Percentiles rank a stretch among this genome's conserved stretches.
Conservation (phyloP, 2,113 vertebrate genomes). For the Morone saxatilis region DNA sequence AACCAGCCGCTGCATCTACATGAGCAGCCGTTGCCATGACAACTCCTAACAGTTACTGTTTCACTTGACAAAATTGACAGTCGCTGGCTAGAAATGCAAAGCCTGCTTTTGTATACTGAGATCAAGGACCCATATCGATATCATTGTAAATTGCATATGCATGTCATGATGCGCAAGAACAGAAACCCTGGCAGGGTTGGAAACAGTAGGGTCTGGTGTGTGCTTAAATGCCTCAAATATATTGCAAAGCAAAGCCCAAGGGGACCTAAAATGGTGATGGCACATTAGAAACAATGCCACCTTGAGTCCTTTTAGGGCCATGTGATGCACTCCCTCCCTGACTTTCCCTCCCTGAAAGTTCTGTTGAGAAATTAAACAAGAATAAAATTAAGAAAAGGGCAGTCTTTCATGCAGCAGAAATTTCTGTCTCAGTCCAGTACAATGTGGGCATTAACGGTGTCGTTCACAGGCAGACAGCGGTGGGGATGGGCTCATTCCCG, state of each 20-base stretch:
- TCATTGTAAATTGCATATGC: neutral
- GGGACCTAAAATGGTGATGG: neutral
- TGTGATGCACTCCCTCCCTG: neutral
- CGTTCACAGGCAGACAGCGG: conserved; percentile 60
- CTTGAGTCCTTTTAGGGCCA: neutral
- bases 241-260: neutral
- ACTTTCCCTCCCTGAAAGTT: neutral
- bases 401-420: neutral
- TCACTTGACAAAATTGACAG: neutral
- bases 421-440: conserved; percentile 25
- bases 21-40: too few relatives aligned
- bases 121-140: neutral
- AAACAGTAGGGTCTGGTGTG: neutral
- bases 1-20: too few relatives aligned
- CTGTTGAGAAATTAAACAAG: neutral
- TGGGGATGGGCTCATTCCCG: conserved; percentile 62
- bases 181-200: neutral
- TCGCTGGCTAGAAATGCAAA: neutral
- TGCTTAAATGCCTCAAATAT: neutral
- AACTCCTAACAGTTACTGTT: neutral
- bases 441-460: conserved; percentile 55
- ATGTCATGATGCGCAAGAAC: neutral
- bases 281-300: neutral
- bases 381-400: neutral
- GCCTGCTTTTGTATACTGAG: neutral